Evolutionary conservation across 2,113 vertebrate species (phyloP), one percentile per base, ranked within the genome.

Genomic region (Peromyscus leucopus): DNA sequence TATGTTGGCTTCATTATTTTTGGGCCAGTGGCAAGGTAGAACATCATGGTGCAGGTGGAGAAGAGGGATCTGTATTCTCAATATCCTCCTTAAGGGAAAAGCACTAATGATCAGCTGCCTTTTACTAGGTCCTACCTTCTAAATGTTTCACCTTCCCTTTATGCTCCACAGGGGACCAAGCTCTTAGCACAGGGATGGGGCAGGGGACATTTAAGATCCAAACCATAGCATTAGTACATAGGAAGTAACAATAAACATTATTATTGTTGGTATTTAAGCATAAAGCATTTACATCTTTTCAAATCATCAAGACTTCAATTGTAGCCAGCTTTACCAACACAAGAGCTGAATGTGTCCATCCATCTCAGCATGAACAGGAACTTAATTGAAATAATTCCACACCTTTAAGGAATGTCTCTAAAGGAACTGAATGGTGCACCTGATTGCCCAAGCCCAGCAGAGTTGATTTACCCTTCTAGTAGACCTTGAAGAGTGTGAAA

Each of bases 381-480:
- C 96, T 97, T 98, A 97, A 97, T 92, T 96, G 97, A 98, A 98
- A 98, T 98, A 98, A 97, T 90, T 95, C 74, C 74, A 94, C 98
- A 97, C 93, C 96, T 83, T 96, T 96, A 96, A 97, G 96, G 89
- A 94, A 96, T 82, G 51, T 74, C 93, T 97, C 15, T 95, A 98
- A 98, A 97, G 98, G 98, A 91, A 95, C 97, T 91, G 48, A 97
- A 79, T 95, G 87, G 93, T 80, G 97, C 92, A 96, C 89, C 65
- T 96, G 95, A 98, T 98, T 98, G 91, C 88, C 95, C 94, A 96
- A 74, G 31, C 93, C 80, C 88, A 94, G 91, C 89, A 96, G 95
- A 97, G 96, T 93, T 96, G 97, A 98, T 97, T 98, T 12, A 0
- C 82, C 97, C 59, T 78, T 93, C 75, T 96, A 96, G 74, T 88